These are phyloP conservation scores for Molossus molossus DNA, from an alignment of 2,797 vertebrate species.

Conservation along the genomic window DNA sequence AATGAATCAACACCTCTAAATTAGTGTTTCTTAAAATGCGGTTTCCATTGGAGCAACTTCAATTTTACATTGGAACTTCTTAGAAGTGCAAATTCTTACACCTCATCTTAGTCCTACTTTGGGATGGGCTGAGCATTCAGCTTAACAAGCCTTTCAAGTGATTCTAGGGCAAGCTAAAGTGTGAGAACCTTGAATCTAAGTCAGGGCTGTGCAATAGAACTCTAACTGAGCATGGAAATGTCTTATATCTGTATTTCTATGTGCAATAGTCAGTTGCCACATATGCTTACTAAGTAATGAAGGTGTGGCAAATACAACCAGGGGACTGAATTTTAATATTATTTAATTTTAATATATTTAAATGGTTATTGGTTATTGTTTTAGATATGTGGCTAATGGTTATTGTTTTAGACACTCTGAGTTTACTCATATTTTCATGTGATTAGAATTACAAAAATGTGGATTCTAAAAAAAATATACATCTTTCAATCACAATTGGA, in stretches of 20 bases:
- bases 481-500: neutral
- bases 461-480: neutral
- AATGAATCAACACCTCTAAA: neutral
- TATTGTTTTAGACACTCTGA: neutral
- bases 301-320: neutral
- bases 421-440: neutral
- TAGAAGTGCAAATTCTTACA: neutral
- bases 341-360: neutral
- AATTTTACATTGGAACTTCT: neutral
- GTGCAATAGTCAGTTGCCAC: neutral
- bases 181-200: neutral
- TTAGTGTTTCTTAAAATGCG: neutral
- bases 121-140: neutral
- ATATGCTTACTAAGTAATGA: neutral
- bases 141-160: neutral
- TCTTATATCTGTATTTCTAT: neutral
- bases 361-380: neutral
- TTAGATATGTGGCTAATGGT: neutral
- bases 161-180: neutral
- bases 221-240: neutral
- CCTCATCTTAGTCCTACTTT: neutral
- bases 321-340: neutral
- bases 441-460: neutral
- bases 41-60: neutral
- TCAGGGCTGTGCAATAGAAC: neutral